Conservation (phyloP, 2,888 invertebrate genomes). For the Chirona hameri region DNA sequence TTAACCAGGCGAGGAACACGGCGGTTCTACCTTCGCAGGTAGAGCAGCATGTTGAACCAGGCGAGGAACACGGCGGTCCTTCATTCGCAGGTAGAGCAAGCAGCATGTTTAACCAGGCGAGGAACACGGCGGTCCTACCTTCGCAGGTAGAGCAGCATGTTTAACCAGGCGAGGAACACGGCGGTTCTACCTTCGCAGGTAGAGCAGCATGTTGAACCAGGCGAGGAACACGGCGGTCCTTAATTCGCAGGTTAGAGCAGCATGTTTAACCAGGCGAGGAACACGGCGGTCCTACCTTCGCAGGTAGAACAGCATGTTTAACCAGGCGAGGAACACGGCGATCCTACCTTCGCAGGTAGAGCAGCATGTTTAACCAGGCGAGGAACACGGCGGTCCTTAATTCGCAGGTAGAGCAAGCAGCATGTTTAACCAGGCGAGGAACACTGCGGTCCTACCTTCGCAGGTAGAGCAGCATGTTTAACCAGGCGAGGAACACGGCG, state of each 20-base stretch:
- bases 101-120: constrained; percentile 83
- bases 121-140: constrained; percentile 79
- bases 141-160: constrained; percentile 74
- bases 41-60: constrained; percentile 73
- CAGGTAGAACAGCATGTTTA: too few relatives aligned
- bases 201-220: constrained; percentile 80
- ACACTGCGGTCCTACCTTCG: too few relatives aligned
- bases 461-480: too few relatives aligned
- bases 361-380: too few relatives aligned
- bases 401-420: too few relatives aligned
- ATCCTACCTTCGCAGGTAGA: too few relatives aligned
- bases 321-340: too few relatives aligned
- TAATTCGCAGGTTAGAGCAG: constrained; percentile 77
- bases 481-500: too few relatives aligned
- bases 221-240: constrained; percentile 68
- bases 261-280: constrained; percentile 83
- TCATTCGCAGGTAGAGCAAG: constrained; percentile 77
- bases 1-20: constrained; percentile 84
- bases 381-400: too few relatives aligned
- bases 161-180: constrained; percentile 81
- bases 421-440: too few relatives aligned
- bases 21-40: constrained; percentile 53
- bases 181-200: constrained; percentile 66
- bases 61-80: constrained; percentile 66
- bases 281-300: constrained; percentile 65